These are phyloP conservation scores for Mesocentrotus franciscanus DNA, from an alignment of 53 echinoderm and acorn worm genomes.

Conservation along the genomic window DNA sequence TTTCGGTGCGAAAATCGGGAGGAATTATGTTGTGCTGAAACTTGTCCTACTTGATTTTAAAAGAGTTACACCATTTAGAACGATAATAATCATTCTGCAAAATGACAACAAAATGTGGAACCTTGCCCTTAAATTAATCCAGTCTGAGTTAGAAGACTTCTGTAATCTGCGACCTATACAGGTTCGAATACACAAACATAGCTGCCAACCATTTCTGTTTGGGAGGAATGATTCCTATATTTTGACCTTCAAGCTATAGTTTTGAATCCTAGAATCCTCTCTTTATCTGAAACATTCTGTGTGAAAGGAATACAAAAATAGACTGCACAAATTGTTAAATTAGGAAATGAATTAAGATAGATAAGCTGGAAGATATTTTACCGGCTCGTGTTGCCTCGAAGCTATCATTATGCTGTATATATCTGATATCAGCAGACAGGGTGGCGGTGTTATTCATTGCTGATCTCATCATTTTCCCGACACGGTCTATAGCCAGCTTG, in stretches of 20 bases:
- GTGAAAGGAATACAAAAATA: background rate
- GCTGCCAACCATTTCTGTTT: background rate
- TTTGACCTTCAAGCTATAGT: too few species aligned
- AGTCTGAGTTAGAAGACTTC: background rate
- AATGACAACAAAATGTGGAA: background rate
- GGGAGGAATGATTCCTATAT: too few species aligned
- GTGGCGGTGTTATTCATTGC: constrained; percentile 31
- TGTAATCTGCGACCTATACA: background rate
- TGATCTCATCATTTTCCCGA: constrained; percentile 50
- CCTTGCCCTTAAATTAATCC: background rate
- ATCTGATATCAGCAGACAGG: constrained; percentile 55
- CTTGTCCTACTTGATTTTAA: too few species aligned
- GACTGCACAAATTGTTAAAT: background rate
- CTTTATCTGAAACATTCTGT: too few species aligned
- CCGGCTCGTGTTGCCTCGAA: constrained; percentile 81
- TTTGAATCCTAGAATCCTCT: too few species aligned
- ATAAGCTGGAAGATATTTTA: constrained; percentile 35
- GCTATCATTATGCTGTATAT: constrained; percentile 70
- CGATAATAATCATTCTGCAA: background rate
- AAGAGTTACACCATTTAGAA: background rate
- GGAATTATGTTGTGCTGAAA: too few species aligned
- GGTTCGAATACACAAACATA: background rate
- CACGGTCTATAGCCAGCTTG: constrained; percentile 69
- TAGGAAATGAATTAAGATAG: background rate
- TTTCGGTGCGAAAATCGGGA: too few species aligned